Evolutionary conservation across 1,140 invertebrate species (phyloP), one percentile per base, ranked within the genome.

Genomic region (Scaptomyza graminum): DNA sequence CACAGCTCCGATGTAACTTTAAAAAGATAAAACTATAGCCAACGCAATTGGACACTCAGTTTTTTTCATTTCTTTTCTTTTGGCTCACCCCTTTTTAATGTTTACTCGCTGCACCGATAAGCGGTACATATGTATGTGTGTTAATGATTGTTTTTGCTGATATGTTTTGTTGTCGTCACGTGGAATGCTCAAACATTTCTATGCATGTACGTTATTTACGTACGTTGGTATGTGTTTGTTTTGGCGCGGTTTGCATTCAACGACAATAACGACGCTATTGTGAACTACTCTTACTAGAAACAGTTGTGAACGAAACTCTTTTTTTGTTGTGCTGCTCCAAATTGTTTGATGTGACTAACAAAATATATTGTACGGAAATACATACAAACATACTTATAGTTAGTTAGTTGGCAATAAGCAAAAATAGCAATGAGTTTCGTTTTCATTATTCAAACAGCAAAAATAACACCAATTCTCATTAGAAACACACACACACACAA

Each of bases 91-190:
- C 49, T 47, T 74, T 74, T 69, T 74, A 43, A 64, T 78, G 60
- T 68, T 76, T 76, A 74, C 55, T 28, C 18, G 13, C 22, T 31
- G 12, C 51, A 22, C 8, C 67, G 80, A 83, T 83, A 83, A 83
- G 76, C 51, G 52, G 37, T 41, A 41, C 57, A 28, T 50, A 22
- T 66, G 41, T 34, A 22, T 8, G n/a, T 55, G 34, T 49, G 31
- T 31, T 52, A 57, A 46, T 39, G 41, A 47, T 51, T 74, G 54
- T 64, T 69, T 56, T 67, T 67, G 59, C n/a, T 68, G 74, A 71
- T 80, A 82, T 69, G 63, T 16, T 59, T 60, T 77, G 66, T 63
- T 85, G 52, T 82, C 79, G 65, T 87, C 83, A 82, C 82, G 75
- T 88, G 82, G 82, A 68, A 37, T 55, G 28, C 50, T 59, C 47